These are phyloP conservation scores for Lasiommata megera DNA, from an alignment of 2,888 invertebrate species.

Conservation along the genomic window DNA sequence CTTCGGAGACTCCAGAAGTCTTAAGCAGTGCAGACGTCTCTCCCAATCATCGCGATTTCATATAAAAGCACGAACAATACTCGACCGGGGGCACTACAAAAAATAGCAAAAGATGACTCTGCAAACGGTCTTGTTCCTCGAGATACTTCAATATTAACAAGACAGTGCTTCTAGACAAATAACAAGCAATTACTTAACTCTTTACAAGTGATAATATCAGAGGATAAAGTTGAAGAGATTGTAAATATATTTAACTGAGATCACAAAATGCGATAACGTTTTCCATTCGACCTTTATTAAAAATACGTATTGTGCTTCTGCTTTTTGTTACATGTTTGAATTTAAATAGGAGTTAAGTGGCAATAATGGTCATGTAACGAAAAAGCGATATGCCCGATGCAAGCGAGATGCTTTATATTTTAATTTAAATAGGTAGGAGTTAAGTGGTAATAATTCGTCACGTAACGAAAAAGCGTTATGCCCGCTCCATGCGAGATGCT, in stretches of 20 bases:
- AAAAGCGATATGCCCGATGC: too few relatives aligned
- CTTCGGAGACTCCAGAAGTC: neutral
- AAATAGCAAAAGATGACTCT: constrained; percentile 10
- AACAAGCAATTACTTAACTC: constrained; percentile 32
- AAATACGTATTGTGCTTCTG: too few relatives aligned
- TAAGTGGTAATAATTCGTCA: too few relatives aligned
- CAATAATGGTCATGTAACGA: too few relatives aligned
- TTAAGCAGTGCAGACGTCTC: constrained; percentile 4
- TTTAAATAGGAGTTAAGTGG: too few relatives aligned
- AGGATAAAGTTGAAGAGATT: constrained; percentile 2
- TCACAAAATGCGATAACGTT: too few relatives aligned
- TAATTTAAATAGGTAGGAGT: too few relatives aligned
- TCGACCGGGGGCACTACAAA: neutral
- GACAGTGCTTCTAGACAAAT: constrained; percentile 21
- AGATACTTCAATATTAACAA: constrained; percentile 23
- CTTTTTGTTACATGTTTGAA: too few relatives aligned
- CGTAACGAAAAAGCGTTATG: too few relatives aligned
- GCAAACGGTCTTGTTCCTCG: constrained; percentile 15
- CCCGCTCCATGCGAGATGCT: too few relatives aligned
- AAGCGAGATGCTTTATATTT: too few relatives aligned
- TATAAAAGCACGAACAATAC: constrained; percentile 15
- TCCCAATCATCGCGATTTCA: constrained; percentile 10
- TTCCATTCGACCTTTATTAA: too few relatives aligned
- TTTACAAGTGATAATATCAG: constrained; percentile 22
- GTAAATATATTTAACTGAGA: neutral